These are phyloP conservation scores for Ptyas mucosa DNA, from an alignment of 2,113 vertebrate genomes.

Conservation along the genomic window DNA sequence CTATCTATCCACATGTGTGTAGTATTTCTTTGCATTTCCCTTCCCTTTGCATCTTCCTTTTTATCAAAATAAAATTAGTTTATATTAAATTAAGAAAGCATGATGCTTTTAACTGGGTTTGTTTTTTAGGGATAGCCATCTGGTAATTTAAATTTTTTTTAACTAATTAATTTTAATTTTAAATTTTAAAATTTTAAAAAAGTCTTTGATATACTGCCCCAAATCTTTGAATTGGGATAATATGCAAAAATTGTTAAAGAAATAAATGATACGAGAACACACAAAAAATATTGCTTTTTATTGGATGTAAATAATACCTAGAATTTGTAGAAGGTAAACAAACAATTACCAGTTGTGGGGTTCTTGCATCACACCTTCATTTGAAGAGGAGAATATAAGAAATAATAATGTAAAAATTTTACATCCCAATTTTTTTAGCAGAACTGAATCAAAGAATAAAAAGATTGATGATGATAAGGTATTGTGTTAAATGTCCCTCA, in stretches of 20 bases:
- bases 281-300: background rate
- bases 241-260: background rate
- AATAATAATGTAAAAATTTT: background rate
- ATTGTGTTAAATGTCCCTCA: background rate
- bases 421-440: background rate
- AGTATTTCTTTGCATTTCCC: background rate
- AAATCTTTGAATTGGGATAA: background rate
- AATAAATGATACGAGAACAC: background rate
- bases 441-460: background rate
- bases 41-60: background rate
- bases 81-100: background rate
- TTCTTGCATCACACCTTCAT: background rate
- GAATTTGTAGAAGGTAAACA: background rate
- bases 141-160: background rate
- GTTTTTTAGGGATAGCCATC: background rate
- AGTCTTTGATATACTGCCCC: background rate
- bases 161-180: no score
- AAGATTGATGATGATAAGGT: background rate
- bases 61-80: background rate
- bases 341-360: background rate
- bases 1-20: background rate
- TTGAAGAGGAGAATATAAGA: background rate
- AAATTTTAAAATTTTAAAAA: background rate
- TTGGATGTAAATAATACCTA: background rate
- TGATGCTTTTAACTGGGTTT: background rate